Percentiles rank a stretch among this genome's conserved stretches.
Conservation (phyloP, 2,888 invertebrate species). For the Troides helena region DNA sequence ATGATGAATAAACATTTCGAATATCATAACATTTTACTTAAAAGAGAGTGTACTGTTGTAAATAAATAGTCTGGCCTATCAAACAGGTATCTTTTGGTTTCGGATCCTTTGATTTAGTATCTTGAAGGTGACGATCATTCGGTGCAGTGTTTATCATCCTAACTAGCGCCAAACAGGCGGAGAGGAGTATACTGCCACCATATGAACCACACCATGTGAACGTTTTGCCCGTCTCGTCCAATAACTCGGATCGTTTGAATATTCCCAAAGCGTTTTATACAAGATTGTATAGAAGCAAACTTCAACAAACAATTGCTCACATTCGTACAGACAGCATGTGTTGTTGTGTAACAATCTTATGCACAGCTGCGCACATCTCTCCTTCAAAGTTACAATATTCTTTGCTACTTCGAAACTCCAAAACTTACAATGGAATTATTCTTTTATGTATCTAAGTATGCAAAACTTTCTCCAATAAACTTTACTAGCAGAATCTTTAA, state of each 20-base stretch:
- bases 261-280: background rate
- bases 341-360: background rate
- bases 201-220: no score
- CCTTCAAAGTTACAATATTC: background rate
- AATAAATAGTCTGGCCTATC: no score
- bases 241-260: background rate
- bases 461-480: background rate
- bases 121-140: no score
- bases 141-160: no score
- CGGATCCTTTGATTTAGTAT: background rate
- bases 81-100: no score
- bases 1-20: no score
- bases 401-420: background rate
- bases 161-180: no score
- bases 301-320: background rate
- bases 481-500: no score
- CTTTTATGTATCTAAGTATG: background rate
- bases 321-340: background rate
- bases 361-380: background rate
- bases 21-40: no score
- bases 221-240: no score
- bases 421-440: background rate
- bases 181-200: no score
- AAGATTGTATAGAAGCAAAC: background rate
- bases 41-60: no score